Conservation (phyloP, 2,888 invertebrate genomes). For the Cheilosia variabilis region DNA sequence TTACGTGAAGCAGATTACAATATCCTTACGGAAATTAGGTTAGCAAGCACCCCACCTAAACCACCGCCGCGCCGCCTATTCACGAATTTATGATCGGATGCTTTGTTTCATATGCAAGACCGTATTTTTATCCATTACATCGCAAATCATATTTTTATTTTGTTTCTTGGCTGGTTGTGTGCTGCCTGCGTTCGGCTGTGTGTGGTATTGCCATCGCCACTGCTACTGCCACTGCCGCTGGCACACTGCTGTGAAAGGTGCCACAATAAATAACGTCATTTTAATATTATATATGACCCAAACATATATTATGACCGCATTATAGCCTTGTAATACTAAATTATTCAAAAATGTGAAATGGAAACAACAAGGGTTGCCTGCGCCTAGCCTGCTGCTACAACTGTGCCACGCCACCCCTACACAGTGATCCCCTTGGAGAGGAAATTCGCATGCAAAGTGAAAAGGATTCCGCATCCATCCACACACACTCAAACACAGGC, state of each 20-base stretch:
- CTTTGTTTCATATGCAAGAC: constrained; percentile 76
- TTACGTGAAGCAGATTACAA: constrained; percentile 77
- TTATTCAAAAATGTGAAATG: constrained; percentile 76
- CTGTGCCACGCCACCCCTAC: neutral
- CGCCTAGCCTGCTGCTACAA: constrained; percentile 17
- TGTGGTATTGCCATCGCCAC: constrained; percentile 13
- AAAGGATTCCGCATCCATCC: constrained; percentile 42
- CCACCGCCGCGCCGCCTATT: constrained; percentile 47
- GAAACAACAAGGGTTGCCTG: constrained; percentile 67
- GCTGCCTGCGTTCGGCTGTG: constrained; percentile 4
- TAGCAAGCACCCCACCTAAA: constrained; percentile 48
- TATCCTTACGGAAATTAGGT: constrained; percentile 77
- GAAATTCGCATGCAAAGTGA: constrained; percentile 56
- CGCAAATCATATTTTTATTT: constrained; percentile 77
- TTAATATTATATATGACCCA: constrained; percentile 77
- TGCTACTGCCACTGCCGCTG: constrained; percentile 3
- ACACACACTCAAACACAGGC: no score
- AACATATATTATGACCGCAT: constrained; percentile 77
- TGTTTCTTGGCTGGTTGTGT: constrained; percentile 15
- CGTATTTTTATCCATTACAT: constrained; percentile 77
- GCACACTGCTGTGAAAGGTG: constrained; percentile 74
- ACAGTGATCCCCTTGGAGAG: constrained; percentile 26
- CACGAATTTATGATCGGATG: constrained; percentile 69
- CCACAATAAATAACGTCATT: constrained; percentile 78
- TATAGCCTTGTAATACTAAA: constrained; percentile 76